Conservation (phyloP, 2,888 invertebrate species). For the Brachyptera risi region DNA sequence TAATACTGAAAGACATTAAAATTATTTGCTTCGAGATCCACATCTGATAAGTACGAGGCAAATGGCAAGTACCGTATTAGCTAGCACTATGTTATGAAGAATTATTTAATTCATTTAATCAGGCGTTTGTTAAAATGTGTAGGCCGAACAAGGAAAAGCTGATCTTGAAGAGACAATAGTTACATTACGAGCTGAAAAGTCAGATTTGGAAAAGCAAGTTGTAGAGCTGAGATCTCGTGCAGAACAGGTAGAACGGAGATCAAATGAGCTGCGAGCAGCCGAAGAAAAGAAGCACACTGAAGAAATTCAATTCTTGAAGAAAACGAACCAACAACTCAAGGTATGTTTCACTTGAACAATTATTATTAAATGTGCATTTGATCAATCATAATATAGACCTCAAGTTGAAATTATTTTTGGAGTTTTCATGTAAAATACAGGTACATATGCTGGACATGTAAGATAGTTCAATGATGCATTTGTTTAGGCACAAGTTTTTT, state of each 20-base stretch:
- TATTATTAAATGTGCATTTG: neutral
- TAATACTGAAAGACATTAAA: too few species aligned
- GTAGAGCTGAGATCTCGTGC: constrained; percentile 64
- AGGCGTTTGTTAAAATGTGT: too few species aligned
- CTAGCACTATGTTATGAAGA: too few species aligned
- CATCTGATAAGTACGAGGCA: too few species aligned
- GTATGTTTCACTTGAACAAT: constrained; percentile 44
- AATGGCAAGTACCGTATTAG: neutral
- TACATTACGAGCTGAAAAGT: constrained; percentile 61
- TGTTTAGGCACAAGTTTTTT: too few species aligned
- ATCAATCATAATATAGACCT: neutral
- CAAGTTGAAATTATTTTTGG: too few species aligned
- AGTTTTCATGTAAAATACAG: neutral
- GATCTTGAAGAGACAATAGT: constrained; percentile 72
- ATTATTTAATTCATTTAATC: too few species aligned
- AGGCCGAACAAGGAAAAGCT: constrained; percentile 85
- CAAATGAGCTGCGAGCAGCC: constrained; percentile 76
- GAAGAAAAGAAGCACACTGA: constrained; percentile 91
- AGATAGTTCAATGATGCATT: too few species aligned
- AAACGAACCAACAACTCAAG: constrained; percentile 91
- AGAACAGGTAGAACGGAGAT: constrained; percentile 77
- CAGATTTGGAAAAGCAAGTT: constrained; percentile 58
- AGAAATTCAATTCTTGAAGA: constrained; percentile 86
- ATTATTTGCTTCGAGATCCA: too few species aligned
- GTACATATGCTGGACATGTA: neutral